A percentile compares a stretch with the other conserved stretches of the same genome.
Evolutionary conservation across 2,113 vertebrate genomes (phyloP).

Genomic region (Promerops cafer): DNA sequence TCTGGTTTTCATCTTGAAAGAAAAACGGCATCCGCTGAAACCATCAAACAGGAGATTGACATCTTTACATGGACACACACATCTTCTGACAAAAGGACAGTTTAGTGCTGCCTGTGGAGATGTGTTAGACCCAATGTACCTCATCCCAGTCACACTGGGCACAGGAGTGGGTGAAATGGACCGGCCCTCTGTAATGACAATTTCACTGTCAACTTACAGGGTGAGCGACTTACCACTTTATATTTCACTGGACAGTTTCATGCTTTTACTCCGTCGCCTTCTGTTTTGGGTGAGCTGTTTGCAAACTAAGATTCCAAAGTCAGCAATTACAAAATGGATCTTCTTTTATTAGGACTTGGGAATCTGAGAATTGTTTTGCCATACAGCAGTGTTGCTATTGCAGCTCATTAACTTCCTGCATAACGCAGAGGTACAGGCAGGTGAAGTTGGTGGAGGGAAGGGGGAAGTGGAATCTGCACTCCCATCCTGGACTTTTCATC

Average conservation of each 20-base stretch:
- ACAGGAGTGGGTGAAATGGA: not conserved
- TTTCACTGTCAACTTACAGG: not conserved
- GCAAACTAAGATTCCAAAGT: not conserved
- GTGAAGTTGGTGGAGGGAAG: not conserved
- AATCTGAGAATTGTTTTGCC: not conserved
- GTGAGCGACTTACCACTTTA: not conserved
- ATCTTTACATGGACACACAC: not conserved
- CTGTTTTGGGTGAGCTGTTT: not conserved
- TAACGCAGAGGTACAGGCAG: accelerated
- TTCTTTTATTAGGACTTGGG: not conserved
- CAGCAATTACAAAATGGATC: not conserved
- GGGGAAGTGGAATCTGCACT: not conserved
- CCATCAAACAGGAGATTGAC: not conserved
- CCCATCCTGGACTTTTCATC: not conserved
- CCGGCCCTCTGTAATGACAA: not conserved
- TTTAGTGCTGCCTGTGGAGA: not conserved
- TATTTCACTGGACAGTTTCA: accelerated
- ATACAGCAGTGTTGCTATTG: accelerated
- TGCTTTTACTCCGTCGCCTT: not conserved
- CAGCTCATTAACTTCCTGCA: not conserved
- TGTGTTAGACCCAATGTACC: accelerated
- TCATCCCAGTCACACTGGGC: not conserved
- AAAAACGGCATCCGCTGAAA: not conserved
- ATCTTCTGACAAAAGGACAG: not conserved
- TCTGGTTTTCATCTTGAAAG: not conserved